These are phyloP conservation scores for Pinna nobilis DNA, from an alignment of 1,140 invertebrate genomes.

Conservation along the genomic window DNA sequence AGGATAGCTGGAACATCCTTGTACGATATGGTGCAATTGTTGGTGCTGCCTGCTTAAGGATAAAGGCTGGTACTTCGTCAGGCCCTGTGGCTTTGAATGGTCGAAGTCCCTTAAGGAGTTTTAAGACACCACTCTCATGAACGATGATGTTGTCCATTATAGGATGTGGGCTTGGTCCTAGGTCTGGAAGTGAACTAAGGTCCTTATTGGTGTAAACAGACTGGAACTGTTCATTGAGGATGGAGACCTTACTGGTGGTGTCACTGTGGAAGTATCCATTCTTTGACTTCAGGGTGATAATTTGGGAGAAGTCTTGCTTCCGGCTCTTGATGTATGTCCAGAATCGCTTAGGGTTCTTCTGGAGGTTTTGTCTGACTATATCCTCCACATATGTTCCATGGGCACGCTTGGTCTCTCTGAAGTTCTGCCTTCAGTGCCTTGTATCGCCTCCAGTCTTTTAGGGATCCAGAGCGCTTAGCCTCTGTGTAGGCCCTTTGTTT, in stretches of 20 bases:
- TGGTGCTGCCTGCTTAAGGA: constrained; percentile 20
- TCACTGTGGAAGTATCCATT: constrained; percentile 25
- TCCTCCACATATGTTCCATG: no score
- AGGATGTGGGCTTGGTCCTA: constrained; percentile 6
- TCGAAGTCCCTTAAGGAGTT: constrained; percentile 14
- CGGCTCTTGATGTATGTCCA: constrained; percentile 22
- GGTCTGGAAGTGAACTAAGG: constrained; percentile 5
- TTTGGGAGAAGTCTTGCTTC: constrained; percentile 12
- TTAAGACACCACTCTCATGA: not conserved
- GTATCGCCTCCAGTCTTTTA: no score
- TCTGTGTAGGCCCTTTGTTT: no score
- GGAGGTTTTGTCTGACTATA: no score
- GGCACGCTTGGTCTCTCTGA: no score
- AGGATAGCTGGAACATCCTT: constrained; percentile 21
- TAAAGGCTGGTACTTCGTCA: constrained; percentile 17
- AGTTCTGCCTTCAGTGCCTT: no score
- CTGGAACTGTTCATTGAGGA: constrained; percentile 11
- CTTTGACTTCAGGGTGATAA: not conserved
- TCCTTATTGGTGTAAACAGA: constrained; percentile 23
- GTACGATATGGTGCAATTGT: constrained; percentile 31
- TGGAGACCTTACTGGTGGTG: not conserved
- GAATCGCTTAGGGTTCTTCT: constrained; percentile 25
- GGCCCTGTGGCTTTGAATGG: constrained; percentile 33
- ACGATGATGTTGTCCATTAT: constrained; percentile 9
- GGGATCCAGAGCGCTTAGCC: no score